These are phyloP conservation scores for Drosophila mojavensis DNA, from an alignment of 1,140 invertebrate genomes.

Conservation along the genomic window DNA sequence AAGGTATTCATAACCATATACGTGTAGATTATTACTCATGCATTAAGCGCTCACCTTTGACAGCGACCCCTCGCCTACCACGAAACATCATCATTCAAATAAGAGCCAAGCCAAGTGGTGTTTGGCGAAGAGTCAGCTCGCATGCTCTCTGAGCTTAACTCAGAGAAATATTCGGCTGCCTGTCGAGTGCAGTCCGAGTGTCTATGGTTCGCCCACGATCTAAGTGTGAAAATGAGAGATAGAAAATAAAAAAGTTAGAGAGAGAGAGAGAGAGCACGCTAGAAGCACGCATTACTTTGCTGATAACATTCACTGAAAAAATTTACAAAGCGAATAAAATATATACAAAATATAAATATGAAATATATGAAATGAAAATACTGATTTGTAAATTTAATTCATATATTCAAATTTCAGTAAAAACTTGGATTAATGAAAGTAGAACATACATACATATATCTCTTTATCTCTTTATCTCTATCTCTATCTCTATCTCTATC, in stretches of 20 bases:
- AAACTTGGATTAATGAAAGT: too few species aligned
- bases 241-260: neutral
- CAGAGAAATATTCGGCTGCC: slow-evolving; percentile 21
- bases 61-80: slow-evolving; percentile 32
- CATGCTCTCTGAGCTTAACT: slow-evolving; percentile 42
- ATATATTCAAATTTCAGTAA: too few species aligned
- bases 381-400: too few species aligned
- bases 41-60: slow-evolving; percentile 65
- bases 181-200: slow-evolving; percentile 31
- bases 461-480: too few species aligned
- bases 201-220: slow-evolving; percentile 36
- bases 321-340: neutral
- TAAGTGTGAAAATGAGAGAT: neutral
- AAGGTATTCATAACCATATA: slow-evolving; percentile 32
- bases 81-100: slow-evolving; percentile 44
- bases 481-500: too few species aligned
- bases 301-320: neutral
- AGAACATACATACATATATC: too few species aligned
- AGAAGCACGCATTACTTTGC: neutral
- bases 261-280: neutral
- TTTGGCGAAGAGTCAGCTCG: slow-evolving; percentile 27
- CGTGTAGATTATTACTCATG: slow-evolving; percentile 62
- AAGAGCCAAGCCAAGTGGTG: slow-evolving; percentile 40
- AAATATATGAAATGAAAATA: too few species aligned
- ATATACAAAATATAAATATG: neutral